Base-by-base conservation (phyloP, 2,113 vertebrate species). In the Glaucomys volans region DNA sequence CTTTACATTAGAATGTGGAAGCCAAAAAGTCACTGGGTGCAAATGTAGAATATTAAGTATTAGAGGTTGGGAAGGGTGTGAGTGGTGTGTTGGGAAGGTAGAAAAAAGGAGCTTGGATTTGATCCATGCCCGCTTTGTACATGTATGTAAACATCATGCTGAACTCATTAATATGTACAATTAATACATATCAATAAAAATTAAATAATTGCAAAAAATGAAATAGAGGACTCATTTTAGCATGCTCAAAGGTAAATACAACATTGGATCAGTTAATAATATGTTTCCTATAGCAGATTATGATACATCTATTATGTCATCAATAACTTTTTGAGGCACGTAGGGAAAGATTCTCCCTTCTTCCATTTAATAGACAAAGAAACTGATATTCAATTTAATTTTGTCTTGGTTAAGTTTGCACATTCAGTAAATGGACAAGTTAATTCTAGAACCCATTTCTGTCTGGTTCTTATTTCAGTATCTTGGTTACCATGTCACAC, bases 351-450 rank as follows among this genome's bases (percentile, higher is more conserved):
- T 35, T 71, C 30, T 6, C 0, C 7, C 1, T n/a, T 37, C 26
- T 90, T 66, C 64, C 37, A 26, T 71, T 87, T 77, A 57, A 42
- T 9, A 57, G n/a, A 17, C 4, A 87, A 71, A 22, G 16, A 85
- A 91, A 81, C 10, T 84, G 17, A 64, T 69, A n/a, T 35, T 67
- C 26, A 62, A 26, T 20, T 24, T 1, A 82, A 32, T 28, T 66
- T 72, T 87, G 72, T 87, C 52, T 90, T 75, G 6, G 9, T 81
- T 87, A 80, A 44, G 5, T 87, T 86, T 84, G 54, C 4, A 88
- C 32, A 74, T 22, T 37, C 9, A 52, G 11, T 40, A 85, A 94
- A 59, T 88, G 76, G 35, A 30, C 37, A 72, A 80, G 3, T 67
- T 37, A 7, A 4, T 64, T 67, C 24, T 83, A 72, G 40, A 67